Percentiles rank a stretch among this genome's conserved stretches.
phyloP scores from a whole-genome alignment of 2,888 invertebrate species.

The Buathra laborator region DNA sequence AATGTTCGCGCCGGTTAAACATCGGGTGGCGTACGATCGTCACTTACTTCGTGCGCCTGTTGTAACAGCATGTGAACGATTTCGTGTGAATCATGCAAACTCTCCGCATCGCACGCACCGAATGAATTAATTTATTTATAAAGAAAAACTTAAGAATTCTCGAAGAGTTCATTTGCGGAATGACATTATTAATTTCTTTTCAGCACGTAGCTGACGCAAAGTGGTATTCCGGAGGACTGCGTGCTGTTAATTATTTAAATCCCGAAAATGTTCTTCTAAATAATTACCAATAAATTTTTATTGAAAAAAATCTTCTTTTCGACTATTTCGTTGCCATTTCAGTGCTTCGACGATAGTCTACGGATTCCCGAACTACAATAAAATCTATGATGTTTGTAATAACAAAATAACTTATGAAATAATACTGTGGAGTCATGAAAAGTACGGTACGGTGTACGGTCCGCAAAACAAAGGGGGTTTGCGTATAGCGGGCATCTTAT shows the following conservation, averaged over 20 bases:
- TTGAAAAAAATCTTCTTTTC: background rate
- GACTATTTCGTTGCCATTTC: background rate
- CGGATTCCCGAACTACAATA: background rate
- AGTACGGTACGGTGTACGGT: background rate
- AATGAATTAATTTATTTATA: conserved; percentile 37
- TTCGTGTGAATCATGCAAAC: conserved; percentile 48
- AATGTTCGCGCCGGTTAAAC: conserved; percentile 7
- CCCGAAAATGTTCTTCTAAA: background rate
- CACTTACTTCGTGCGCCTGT: conserved; percentile 27
- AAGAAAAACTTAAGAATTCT: conserved; percentile 4
- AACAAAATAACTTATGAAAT: background rate
- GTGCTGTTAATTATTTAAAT: background rate
- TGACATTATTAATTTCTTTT: conserved; percentile 46
- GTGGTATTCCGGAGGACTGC: background rate
- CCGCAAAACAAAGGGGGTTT: background rate
- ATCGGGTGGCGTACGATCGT: conserved; percentile 10
- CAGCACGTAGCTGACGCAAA: conserved; percentile 10
- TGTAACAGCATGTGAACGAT: conserved; percentile 35
- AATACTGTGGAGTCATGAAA: conserved; percentile 16
- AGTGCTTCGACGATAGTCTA: background rate
- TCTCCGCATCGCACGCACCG: conserved; percentile 33
- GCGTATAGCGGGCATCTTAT: conserved; percentile 7
- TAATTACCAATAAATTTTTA: conserved; percentile 5
- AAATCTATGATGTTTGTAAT: background rate
- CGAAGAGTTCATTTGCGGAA: background rate